Evolutionary conservation across 2,113 vertebrate species (phyloP), one percentile per base, ranked within the genome.

Genomic region (Protobothrops mucrosquamatus): DNA sequence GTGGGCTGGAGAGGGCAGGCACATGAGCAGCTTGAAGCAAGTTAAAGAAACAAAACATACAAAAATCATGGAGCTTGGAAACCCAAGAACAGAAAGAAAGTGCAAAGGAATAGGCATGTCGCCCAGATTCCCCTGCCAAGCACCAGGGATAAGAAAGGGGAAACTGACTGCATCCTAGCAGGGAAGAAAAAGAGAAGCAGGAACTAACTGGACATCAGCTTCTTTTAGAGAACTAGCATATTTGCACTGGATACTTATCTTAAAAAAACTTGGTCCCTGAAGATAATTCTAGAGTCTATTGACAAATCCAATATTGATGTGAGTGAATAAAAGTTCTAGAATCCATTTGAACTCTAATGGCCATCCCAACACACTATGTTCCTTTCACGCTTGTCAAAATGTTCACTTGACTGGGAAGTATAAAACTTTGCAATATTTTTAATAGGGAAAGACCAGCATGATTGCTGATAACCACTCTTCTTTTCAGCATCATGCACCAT

Each of bases 21-120:
- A 98, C 98, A 98, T 99, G 99, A 99, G 98, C 98, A 99, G 98
- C 98, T 98, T 98, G 98, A 98, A 98, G 98, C 98, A 98, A 98
- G 98, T 99, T 98, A 99, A 98, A 98, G 98, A 98, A 98, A 98
- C 97, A 98, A 98, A 98, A 98, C 98, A 97, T 97, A 98, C 98
- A 98, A 98, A 98, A 98, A 98, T 98, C 98, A 99, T 99, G 99
- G 98, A 98, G 98, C 98, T 98, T 98, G 97, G 98, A 98, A 99
- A 98, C 98, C 98, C 98, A 97, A 99, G 98, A 97, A 99, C 98
- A 99, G 98, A 98, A 98, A 98, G 98, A 99, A 98, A 99, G 98
- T 98, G 98, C 98, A 98, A 97, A 98, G 97, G 96, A 97, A 97
- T 96, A 94, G 97, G 96, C 97, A 97, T 97, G 97, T 97, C 96